phyloP scores from a whole-genome alignment of 2,113 vertebrate species.

The Craseonycteris thonglongyai region DNA sequence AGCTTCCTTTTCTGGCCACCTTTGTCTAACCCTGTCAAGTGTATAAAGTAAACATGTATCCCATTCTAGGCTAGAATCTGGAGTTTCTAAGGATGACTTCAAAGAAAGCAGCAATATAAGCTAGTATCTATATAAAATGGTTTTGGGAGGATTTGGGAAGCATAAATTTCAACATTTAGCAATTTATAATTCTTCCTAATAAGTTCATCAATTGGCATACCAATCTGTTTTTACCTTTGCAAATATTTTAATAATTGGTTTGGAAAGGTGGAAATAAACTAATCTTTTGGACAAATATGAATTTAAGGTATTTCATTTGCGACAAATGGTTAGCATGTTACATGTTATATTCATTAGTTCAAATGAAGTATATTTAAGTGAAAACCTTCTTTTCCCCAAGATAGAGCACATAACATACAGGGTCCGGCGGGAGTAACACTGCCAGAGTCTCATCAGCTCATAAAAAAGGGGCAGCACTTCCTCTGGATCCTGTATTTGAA shows the following conservation, averaged over 20 bases:
- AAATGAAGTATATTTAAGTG: conserved; percentile 2
- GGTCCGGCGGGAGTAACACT: too few species aligned
- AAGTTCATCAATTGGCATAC: neutral
- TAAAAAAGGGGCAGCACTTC: too few species aligned
- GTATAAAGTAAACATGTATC: fast-evolving
- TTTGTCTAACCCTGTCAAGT: neutral
- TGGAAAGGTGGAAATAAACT: neutral
- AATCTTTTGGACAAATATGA: neutral
- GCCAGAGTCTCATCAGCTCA: too few species aligned
- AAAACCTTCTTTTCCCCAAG: neutral
- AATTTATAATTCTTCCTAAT: neutral
- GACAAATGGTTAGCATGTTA: neutral
- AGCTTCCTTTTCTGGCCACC: neutral
- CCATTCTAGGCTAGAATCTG: neutral
- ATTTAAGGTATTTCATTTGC: neutral
- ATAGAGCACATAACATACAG: neutral
- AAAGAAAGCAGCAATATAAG: neutral
- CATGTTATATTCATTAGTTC: neutral
- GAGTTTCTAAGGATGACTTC: neutral
- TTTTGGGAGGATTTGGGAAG: neutral
- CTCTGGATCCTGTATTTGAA: too few species aligned
- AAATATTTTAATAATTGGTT: neutral
- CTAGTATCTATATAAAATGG: neutral
- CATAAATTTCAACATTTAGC: neutral
- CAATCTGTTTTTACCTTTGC: too few species aligned